Base-by-base conservation (phyloP, 2,888 invertebrate genomes). In the Metalampra italica region DNA sequence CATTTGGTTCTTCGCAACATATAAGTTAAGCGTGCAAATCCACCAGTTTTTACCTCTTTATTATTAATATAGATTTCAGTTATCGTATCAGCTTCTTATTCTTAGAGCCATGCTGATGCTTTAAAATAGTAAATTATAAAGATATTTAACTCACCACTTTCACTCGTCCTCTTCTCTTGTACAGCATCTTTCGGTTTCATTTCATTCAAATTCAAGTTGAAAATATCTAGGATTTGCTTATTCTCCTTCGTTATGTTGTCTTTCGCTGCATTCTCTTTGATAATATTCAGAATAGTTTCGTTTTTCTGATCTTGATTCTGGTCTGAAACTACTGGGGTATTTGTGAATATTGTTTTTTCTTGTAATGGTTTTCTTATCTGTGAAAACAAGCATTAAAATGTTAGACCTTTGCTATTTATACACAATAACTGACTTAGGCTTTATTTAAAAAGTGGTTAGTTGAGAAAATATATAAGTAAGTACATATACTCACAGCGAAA, bases 401-500 rank as follows among this genome's bases (percentile, higher is more conserved):
- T 5, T 22, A 22, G n/a, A n/a, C n/a, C n/a, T n/a, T n/a, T n/a
- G n/a, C n/a, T n/a, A n/a, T n/a, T n/a, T n/a, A n/a, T n/a, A n/a
- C n/a, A n/a, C n/a, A n/a, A n/a, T n/a, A n/a, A n/a, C n/a, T n/a
- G n/a, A n/a, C n/a, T n/a, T n/a, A n/a, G n/a, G n/a, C n/a, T n/a
- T n/a, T n/a, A n/a, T n/a, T n/a, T n/a, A n/a, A n/a, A n/a, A n/a
- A n/a, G n/a, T n/a, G n/a, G n/a, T n/a, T n/a, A n/a, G n/a, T n/a
- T n/a, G n/a, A n/a, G n/a, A n/a, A n/a, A 22, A 22, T 3, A 22
- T 22, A 22, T 22, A 22, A 22, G 22, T 22, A n/a, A n/a, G n/a
- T n/a, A n/a, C n/a, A n/a, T n/a, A 22, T 62, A 82, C 87, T 82
- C 68, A 89, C 88, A 38, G 86, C 79, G 56, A 89, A 89, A 8